Evolutionary conservation across 2,113 vertebrate species (phyloP).

Genomic region (Erythrocebus patas): DNA sequence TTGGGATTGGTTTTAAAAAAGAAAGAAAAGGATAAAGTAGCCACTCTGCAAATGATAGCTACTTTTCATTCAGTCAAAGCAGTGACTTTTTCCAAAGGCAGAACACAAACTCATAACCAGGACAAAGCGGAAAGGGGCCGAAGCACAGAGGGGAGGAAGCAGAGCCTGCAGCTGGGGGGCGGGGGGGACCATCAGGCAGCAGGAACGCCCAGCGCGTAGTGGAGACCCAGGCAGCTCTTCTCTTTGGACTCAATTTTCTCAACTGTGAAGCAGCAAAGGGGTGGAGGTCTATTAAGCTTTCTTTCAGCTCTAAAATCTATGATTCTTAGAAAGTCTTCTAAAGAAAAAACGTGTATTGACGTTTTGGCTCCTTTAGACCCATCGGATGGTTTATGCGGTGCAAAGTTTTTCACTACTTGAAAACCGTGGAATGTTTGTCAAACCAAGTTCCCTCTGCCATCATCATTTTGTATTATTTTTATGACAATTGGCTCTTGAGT

Average conservation of each 20-base stretch:
- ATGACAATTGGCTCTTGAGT: neutral
- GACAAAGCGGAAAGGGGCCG: neutral
- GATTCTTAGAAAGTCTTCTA: neutral
- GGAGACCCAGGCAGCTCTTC: neutral
- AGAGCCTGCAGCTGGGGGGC: neutral
- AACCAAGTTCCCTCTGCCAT: neutral
- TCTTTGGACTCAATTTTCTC: neutral
- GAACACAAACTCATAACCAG: neutral
- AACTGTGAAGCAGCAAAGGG: neutral
- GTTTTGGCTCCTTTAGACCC: neutral
- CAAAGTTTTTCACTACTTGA: neutral
- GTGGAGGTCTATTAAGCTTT: neutral
- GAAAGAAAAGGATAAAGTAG: neutral
- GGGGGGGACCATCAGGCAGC: neutral
- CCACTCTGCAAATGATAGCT: neutral
- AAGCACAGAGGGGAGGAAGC: neutral
- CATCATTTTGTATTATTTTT: conserved; percentile 15
- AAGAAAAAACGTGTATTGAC: neutral
- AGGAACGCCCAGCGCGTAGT: too few relatives aligned
- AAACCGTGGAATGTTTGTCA: neutral
- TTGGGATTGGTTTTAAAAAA: neutral
- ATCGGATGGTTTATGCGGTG: neutral
- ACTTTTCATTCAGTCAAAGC: neutral
- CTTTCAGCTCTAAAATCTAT: neutral
- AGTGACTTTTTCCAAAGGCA: neutral